Conservation (phyloP, 2,113 vertebrate species). For the Aleadryas rufinucha region DNA sequence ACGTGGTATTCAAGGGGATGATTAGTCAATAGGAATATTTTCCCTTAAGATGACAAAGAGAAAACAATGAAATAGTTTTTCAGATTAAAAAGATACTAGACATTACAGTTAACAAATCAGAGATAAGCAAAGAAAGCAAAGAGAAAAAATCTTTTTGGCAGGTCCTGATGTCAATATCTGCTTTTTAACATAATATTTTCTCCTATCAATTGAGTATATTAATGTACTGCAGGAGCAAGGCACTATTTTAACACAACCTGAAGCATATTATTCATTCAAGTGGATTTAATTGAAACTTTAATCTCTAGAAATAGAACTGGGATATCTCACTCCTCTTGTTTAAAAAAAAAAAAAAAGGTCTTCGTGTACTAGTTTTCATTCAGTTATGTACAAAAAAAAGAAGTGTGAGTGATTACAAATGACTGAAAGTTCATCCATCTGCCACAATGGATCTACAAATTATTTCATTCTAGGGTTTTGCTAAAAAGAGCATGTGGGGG, state of each 20-base stretch:
- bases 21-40: not conserved
- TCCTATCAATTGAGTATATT: not conserved
- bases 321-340: not conserved
- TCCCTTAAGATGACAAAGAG: not conserved
- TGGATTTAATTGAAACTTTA: not conserved
- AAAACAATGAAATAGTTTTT: not conserved
- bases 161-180: not conserved
- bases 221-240: not conserved
- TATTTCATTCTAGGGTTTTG: not conserved
- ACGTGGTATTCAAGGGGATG: not conserved
- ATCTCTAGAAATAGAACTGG: not conserved
- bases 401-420: not conserved
- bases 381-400: not conserved
- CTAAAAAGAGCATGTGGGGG: fast-evolving
- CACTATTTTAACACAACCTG: not conserved
- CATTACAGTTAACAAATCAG: not conserved
- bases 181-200: not conserved
- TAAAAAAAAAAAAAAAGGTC: not conserved
- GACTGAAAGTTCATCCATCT: not conserved
- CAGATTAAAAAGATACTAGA: not conserved
- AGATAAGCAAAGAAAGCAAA: not conserved
- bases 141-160: not conserved
- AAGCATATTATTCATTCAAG: not conserved
- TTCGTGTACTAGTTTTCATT: not conserved
- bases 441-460: not conserved